Evolutionary conservation across 2,113 vertebrate species (phyloP).

Genomic region (Gyps fulvus): DNA sequence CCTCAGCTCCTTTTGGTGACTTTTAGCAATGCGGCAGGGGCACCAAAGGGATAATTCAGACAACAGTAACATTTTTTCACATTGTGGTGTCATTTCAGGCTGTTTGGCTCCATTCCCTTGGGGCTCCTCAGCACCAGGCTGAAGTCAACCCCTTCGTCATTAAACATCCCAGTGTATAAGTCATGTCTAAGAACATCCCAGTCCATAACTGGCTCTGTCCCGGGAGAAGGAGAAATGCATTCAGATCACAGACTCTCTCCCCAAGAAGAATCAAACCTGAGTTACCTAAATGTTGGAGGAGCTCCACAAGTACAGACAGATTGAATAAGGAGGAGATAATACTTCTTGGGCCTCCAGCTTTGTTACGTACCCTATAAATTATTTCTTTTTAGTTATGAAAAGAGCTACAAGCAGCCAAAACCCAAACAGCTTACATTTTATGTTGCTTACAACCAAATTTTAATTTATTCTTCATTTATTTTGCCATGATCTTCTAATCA

Average conservation of each 20-base stretch:
- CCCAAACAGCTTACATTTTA: neutral
- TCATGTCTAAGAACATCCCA: neutral
- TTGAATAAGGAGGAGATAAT: neutral
- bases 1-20: neutral
- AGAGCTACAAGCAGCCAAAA: neutral
- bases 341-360: neutral
- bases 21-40: accelerated
- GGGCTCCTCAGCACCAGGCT: neutral
- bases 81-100: neutral
- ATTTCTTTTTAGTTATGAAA: neutral
- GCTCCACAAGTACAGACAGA: neutral
- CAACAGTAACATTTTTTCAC: neutral
- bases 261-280: neutral
- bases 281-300: neutral
- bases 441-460: neutral
- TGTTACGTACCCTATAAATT: neutral
- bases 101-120: neutral
- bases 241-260: neutral
- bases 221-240: neutral
- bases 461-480: neutral
- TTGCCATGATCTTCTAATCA: neutral
- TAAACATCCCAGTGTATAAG: neutral
- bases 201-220: neutral
- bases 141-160: neutral
- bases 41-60: neutral